Base-by-base conservation (phyloP, 2,888 invertebrate species). In the Hypsopygia costalis region DNA sequence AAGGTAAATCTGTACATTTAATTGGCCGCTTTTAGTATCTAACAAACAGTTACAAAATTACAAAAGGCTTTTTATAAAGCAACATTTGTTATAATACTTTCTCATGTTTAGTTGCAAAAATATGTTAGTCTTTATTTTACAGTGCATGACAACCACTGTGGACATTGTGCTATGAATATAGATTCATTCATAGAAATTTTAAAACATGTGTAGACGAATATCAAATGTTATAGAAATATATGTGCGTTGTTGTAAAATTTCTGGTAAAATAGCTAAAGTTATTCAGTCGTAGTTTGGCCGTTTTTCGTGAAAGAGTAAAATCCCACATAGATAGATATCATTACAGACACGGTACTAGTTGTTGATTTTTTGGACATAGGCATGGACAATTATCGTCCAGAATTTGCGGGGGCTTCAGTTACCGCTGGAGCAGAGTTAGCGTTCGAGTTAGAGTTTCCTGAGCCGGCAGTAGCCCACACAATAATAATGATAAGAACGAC, bases 401-500 rank as follows among this genome's bases (percentile, higher is more conserved):
- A 0, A 33, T 47, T 44, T 9, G 50, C 42, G 4, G 70, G 53
- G 32, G 77, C 44, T 11, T 64, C 61, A 6, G 72, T 58, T 6
- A 47, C 40, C 6, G 52, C 51, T 25, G 67, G 47, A 20, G 65
- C 29, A 2, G 56, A 34, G 2, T 51, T 28, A 1, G 56, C 35
- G 3, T 52, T 29, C n/a, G n/a, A n/a, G 33, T 42, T 36, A 6
- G 52, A 39, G 22, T 32, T 39, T 3, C 60, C 52, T 1, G 65
- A 61, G 10, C 82, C 79, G 41, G 77, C 72, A 21, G 82, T 75
- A 38, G 85, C 81, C 79, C 81, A 89, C 49, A 96, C 93, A 80
- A 96, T 93, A 69, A 96, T 94, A 68, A 96, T 94, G 79, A 95
- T 94, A 82, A 96, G 89, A 74, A 96, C 85, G 56, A 96, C 91